Evolutionary conservation across 1,140 invertebrate genomes (phyloP), one percentile per base, ranked within the genome.

Genomic region (Drosophila bipectinata): DNA sequence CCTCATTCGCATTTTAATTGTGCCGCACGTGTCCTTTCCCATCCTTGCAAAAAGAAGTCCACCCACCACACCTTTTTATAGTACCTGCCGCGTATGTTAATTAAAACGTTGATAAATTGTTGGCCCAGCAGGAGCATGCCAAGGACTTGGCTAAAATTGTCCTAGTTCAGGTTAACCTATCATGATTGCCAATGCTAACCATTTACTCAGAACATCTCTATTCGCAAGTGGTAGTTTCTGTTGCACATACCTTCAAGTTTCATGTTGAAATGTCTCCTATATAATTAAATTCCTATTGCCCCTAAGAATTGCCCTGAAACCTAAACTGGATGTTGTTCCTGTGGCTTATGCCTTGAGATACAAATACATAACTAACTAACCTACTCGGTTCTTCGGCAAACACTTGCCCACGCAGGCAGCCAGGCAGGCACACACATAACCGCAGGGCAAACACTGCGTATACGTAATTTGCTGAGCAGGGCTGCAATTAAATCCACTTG

Each of bases 101-200:
- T 85, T 84, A 85, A 85, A 77, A 81, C 64, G 60, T 75, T 85
- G 60, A 80, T 81, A 74, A 85, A 80, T 85, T 74, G 72, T 57
- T 59, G 58, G 71, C 73, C 77, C 62, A 48, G 54, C 48, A 53
- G 26, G 64, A n/a, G 34, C 0, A 3, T 12, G 9, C 34, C 34
- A 4, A 12, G 34, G 34, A 37, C 10, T 37, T 10, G 10, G 10
- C 3, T 37, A 37, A 12, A 8, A 32, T 3, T 32, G 10, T 4
- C 1, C 12, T 37, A 37, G 10, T n/a, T 37, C 34, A n/a, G 10
- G 34, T 12, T 37, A n/a, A 10, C 10, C 34, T 37, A 37, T 12
- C 8, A 34, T 34, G 32, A 34, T 10, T 34, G 32, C 9, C 32
- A 9, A 9, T 9, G 3, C 10, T 10, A 10, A 0, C 3, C 2